phyloP scores from a whole-genome alignment of 2,888 invertebrate species.

The Chrysolina americana region DNA sequence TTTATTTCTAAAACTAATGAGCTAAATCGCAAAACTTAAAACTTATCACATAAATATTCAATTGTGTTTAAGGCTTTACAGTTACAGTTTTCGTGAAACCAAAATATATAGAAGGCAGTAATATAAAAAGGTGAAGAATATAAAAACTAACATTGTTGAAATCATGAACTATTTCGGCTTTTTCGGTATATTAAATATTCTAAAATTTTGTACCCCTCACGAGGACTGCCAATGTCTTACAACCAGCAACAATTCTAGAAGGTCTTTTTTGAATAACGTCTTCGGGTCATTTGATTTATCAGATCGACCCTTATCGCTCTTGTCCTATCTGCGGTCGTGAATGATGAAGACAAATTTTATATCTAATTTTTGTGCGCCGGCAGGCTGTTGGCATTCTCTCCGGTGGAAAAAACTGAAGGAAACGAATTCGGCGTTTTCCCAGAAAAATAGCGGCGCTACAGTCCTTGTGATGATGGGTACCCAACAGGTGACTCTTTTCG shows the following conservation, averaged over 20 bases:
- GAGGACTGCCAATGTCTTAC: not conserved
- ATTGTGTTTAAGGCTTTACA: no score
- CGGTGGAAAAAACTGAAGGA: constrained; percentile 27
- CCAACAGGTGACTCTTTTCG: constrained; percentile 36
- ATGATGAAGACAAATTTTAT: constrained; percentile 48
- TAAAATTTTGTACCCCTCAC: not conserved
- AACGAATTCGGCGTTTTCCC: constrained; percentile 37
- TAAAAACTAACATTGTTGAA: not conserved
- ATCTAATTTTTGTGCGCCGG: constrained; percentile 46
- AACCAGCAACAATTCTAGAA: constrained; percentile 5
- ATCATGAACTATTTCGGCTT: constrained; percentile 1
- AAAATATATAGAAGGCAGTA: no score
- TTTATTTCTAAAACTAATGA: no score
- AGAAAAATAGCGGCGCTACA: constrained; percentile 31
- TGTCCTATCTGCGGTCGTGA: constrained; percentile 41
- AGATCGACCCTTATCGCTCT: constrained; percentile 30
- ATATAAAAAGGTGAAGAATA: no score
- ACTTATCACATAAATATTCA: no score
- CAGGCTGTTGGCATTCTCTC: constrained; percentile 24
- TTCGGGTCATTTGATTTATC: constrained; percentile 43
- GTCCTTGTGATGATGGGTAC: constrained; percentile 27
- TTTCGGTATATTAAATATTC: not conserved
- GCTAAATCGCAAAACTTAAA: no score
- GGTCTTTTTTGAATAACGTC: constrained; percentile 39
- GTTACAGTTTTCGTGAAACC: no score